Evolutionary conservation across 2,888 invertebrate species (phyloP).

Genomic region (Nemotelus nigrinus): DNA sequence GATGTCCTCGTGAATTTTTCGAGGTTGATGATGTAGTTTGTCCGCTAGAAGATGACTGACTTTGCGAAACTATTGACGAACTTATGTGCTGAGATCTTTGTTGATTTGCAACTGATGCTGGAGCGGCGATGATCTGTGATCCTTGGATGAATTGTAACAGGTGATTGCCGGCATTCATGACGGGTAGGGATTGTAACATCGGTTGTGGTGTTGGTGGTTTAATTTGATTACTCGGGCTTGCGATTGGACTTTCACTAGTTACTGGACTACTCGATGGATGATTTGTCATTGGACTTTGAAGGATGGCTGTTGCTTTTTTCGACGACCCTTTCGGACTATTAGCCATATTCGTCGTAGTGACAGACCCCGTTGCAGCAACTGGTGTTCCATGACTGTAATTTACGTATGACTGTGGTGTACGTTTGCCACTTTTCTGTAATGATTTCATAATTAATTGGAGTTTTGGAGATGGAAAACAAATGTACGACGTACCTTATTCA

Average conservation of each 20-base stretch:
- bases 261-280: constrained; percentile 61
- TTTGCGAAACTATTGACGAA: constrained; percentile 38
- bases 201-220: constrained; percentile 64
- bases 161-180: constrained; percentile 55
- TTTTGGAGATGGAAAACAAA: background rate
- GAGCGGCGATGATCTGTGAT: constrained; percentile 53
- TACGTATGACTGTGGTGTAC: constrained; percentile 52
- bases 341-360: constrained; percentile 65
- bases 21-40: constrained; percentile 11
- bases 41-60: constrained; percentile 20
- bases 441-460: constrained; percentile 1
- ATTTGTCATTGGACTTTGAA: constrained; percentile 53
- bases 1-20: constrained; percentile 65
- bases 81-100: constrained; percentile 47
- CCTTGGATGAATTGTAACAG: constrained; percentile 56
- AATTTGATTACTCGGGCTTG: constrained; percentile 63
- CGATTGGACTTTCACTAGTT: constrained; percentile 64
- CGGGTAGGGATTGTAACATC: constrained; percentile 60
- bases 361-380: constrained; percentile 62
- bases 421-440: constrained; percentile 49
- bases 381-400: constrained; percentile 61
- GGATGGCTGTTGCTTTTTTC: constrained; percentile 63
- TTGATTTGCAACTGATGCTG: constrained; percentile 48
- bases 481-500: constrained; percentile 61
- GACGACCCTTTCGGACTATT: constrained; percentile 65